A percentile compares a stretch with the other conserved stretches of the same genome.
phyloP scores from a whole-genome alignment of 2,888 invertebrate genomes.

The Mactromeris polynyma region DNA sequence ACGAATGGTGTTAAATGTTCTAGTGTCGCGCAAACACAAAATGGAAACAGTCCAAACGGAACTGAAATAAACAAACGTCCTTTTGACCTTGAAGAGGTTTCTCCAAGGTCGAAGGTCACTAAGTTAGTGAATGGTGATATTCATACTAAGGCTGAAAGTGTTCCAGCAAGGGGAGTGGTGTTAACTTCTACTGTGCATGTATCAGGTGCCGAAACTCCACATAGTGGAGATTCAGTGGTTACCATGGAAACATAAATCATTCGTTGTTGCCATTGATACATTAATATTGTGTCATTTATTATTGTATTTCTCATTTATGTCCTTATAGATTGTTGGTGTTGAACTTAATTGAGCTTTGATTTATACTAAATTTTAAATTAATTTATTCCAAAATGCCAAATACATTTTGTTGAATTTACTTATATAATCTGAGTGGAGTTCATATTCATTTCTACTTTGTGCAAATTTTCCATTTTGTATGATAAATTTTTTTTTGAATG shows the following conservation, averaged over 20 bases:
- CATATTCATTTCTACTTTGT: background rate
- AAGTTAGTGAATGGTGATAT: slow-evolving; percentile 69
- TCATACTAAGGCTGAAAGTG: slow-evolving; percentile 37
- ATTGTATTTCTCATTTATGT: background rate
- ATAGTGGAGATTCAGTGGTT: slow-evolving; percentile 19
- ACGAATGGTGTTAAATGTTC: background rate
- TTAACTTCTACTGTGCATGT: background rate
- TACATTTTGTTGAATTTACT: background rate
- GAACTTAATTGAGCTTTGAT: background rate
- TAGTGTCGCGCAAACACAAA: background rate
- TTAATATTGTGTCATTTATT: background rate
- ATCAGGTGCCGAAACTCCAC: background rate
- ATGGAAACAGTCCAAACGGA: slow-evolving; percentile 45
- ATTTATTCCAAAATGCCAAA: slow-evolving; percentile 6
- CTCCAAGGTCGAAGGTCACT: slow-evolving; percentile 60
- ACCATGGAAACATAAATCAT: slow-evolving; percentile 24
- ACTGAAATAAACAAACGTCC: slow-evolving; percentile 53
- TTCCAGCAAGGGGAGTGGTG: background rate
- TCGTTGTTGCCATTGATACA: background rate
- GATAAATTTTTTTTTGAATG: too few relatives aligned
- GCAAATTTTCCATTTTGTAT: background rate
- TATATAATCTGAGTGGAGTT: background rate
- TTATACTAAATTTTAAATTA: background rate
- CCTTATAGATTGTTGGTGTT: background rate
- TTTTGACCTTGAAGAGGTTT: slow-evolving; percentile 37